Base-by-base conservation (phyloP, 37 sponge, comb jelly and placozoan species). In the Crambe crambe region DNA sequence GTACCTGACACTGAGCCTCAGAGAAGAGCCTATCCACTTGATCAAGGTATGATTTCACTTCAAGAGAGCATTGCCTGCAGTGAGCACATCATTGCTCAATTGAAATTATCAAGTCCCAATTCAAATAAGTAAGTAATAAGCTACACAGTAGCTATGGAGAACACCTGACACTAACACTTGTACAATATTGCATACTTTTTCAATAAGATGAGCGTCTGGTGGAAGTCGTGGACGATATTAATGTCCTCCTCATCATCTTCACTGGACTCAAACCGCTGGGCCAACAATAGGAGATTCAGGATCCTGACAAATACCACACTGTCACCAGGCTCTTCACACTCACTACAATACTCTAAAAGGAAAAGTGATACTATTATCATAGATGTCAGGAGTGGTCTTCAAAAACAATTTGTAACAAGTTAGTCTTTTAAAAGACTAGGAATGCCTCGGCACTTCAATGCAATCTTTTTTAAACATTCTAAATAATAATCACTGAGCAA, bases 1-100 rank as follows among this genome's bases (percentile, higher is more conserved):
- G 25, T 30, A 65, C 66, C 35, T 65, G 66, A 31, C 66, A 65
- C 34, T 30, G 31, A 65, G 66, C 66, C 35, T 65, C 66, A 6
- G 34, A 18, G 25, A 65, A 12, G 35, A 65, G 3, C 34, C 2
- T 65, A 32, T 65, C 30, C 32, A 65, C 32, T 2, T 30, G 35
- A 17, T 2, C 66, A 34, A 30, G 31, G 30, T 26, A 32, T 8
- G 66, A 9, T 9, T 65, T 2, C 3, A 32, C 2, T 2, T 2
- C 66, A 31, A 3, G 32, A 2, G 35, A 65, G 10, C 66, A 65
- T 65, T 65, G 66, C 10, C 66, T 65, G 35, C 35, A 65, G 31
- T 2, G 30, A 31, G 5, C 27, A 18, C 21, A 12, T 58, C 6
- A n/a, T n/a, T n/a, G n/a, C n/a, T n/a, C n/a, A n/a, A n/a, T n/a